Evolutionary conservation across 2,888 invertebrate genomes (phyloP).

Genomic region (Dryobota labecula): DNA sequence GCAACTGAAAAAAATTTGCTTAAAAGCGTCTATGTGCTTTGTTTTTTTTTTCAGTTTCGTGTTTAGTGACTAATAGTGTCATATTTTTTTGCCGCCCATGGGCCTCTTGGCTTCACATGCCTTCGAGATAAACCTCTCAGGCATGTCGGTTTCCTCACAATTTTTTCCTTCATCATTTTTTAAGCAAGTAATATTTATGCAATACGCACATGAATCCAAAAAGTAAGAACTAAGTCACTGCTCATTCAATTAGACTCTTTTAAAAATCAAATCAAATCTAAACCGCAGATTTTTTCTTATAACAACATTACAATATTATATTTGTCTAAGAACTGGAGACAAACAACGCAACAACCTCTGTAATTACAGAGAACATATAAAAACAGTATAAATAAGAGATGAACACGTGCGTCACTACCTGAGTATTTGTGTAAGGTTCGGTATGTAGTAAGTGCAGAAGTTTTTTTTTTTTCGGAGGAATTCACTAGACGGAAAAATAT

Average conservation of each 20-base stretch:
- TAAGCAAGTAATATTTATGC: too few species aligned
- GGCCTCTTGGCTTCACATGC: too few species aligned
- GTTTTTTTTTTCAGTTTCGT: too few species aligned
- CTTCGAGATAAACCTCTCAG: too few species aligned
- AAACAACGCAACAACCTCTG: conserved; percentile 30
- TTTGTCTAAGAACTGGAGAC: conserved; percentile 9
- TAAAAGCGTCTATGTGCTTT: too few species aligned
- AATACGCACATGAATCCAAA: too few species aligned
- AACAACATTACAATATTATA: conserved; percentile 5
- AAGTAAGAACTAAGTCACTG: background rate
- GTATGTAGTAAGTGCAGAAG: conserved; percentile 17
- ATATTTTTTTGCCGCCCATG: too few species aligned
- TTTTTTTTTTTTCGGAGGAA: background rate
- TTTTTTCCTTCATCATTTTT: too few species aligned
- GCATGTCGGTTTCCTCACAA: too few species aligned
- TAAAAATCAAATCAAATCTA: too few species aligned
- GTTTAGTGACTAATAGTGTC: too few species aligned
- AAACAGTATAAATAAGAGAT: conserved; percentile 46
- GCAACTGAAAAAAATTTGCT: conserved; percentile 13
- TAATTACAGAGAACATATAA: conserved; percentile 51
- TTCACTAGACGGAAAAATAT: background rate
- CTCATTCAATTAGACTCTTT: background rate
- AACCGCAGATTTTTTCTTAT: background rate
- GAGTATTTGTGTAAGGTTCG: conserved; percentile 55
- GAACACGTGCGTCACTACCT: conserved; percentile 47